Evolutionary conservation across 2,113 vertebrate genomes (phyloP), one percentile per base, ranked within the genome.

Genomic region (Polypterus bichir): DNA sequence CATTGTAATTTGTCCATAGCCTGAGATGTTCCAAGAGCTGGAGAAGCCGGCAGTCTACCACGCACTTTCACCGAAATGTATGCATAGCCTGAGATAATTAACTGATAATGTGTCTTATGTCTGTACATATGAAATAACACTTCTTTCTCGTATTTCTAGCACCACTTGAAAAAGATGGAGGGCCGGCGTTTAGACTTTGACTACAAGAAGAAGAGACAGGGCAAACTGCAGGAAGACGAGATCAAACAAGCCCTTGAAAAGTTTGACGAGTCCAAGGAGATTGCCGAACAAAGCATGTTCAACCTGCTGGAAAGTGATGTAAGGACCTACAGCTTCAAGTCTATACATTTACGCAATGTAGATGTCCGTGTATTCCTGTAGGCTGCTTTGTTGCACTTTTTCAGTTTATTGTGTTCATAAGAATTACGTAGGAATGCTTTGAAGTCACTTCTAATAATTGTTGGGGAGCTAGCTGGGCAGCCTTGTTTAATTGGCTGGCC

Each of bases 231-330:
- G 3, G 96, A 98, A 2, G 96, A 98, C 0, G 96, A 98, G 69
- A 79, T 99, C 68, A 96, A 93, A 63, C 91, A 93, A 59, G 96
- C 96, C 3, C 82, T 99, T 57, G 96, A 99, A 76, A 99, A 99
- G 62, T 99, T 99, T 11, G 93, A 99, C 45, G 96, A 99, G 62
- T 94, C 94, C 61, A 97, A 98, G 82, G 96, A 98, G 74, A 88
- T 97, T 27, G 94, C 96, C 4, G 96, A 99, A 73, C 92, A 87
- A 67, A 97, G 94, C 91, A 99, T 99, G 96, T 99, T 97, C 81
- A 96, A 99, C 73, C 85, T 99, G 71, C 65, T 99, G 76, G 96
- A 98, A 74, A 95, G 93, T 74, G 96, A 98, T 74, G 96, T 99
- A 80, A 92, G 95, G n/a, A 76, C 54, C 3, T 27, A 27, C 27